A percentile compares a stretch with the other conserved stretches of the same genome.
Evolutionary conservation across 2,113 vertebrate species (phyloP).

Genomic region (Rafetus swinhoei): DNA sequence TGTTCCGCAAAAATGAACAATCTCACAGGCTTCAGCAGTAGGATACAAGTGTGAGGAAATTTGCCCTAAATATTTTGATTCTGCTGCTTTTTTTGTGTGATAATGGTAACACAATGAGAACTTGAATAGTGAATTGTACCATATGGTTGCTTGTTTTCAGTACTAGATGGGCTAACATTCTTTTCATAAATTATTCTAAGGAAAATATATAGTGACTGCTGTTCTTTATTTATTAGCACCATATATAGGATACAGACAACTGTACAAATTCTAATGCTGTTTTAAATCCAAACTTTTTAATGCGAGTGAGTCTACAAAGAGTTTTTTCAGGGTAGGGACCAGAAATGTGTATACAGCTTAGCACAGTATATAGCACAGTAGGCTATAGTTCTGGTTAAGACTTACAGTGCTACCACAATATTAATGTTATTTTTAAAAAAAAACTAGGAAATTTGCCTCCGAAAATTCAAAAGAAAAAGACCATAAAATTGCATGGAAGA

Average conservation of each 20-base stretch:
- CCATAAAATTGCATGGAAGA: not conserved
- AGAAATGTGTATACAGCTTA: not conserved
- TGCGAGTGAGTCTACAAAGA: too few relatives aligned
- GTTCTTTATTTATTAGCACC: slow-evolving; percentile 10
- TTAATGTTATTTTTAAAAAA: not conserved
- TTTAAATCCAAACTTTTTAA: slow-evolving; percentile 3
- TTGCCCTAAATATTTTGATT: not conserved
- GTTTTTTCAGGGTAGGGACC: not conserved
- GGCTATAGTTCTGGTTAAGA: not conserved
- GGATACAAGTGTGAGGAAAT: slow-evolving; percentile 17
- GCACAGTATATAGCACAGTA: not conserved
- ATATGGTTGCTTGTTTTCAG: not conserved
- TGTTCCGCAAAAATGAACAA: not conserved
- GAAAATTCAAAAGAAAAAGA: too few relatives aligned
- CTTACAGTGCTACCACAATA: not conserved
- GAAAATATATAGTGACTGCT: slow-evolving; percentile 14
- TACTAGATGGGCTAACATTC: slow-evolving; percentile 6
- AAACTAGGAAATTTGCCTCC: not conserved
- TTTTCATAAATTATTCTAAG: slow-evolving; percentile 5
- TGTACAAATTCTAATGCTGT: not conserved
- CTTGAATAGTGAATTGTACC: slow-evolving; percentile 15
- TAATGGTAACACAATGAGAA: not conserved
- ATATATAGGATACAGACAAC: not conserved
- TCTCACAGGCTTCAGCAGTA: not conserved
- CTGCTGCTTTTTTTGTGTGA: not conserved